Evolutionary conservation across 2,888 invertebrate species (phyloP).

Genomic region (Protonemura montana): DNA sequence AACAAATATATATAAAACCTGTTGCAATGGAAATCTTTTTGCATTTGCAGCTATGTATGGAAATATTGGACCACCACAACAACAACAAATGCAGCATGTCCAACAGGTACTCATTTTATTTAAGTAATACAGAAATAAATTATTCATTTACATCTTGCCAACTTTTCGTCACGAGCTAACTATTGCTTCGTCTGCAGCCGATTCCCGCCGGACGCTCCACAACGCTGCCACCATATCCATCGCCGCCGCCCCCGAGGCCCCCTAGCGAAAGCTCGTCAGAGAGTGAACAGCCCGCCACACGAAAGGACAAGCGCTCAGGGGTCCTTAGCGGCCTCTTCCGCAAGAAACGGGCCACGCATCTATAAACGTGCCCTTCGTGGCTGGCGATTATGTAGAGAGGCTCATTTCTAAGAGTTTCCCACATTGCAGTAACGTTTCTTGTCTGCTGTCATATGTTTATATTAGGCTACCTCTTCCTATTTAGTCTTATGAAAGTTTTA

Average conservation of each 20-base stretch:
- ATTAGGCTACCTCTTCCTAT: slow-evolving; percentile 7
- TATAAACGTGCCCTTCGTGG: slow-evolving; percentile 48
- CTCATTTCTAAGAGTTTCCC: background rate
- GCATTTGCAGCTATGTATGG: slow-evolving; percentile 36
- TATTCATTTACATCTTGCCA: background rate
- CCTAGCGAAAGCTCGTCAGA: slow-evolving; percentile 57
- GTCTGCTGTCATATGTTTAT: slow-evolving; percentile 13
- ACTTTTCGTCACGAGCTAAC: too few species aligned
- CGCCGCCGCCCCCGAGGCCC: slow-evolving; percentile 48
- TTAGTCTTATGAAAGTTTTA: background rate
- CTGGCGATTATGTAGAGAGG: background rate
- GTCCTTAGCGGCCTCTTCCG: slow-evolving; percentile 55
- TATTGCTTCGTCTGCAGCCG: background rate
- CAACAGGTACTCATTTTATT: slow-evolving; percentile 8
- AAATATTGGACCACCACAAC: slow-evolving; percentile 36
- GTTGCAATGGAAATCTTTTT: too few species aligned
- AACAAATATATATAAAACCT: too few species aligned
- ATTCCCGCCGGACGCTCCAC: slow-evolving; percentile 31
- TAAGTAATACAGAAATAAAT: background rate
- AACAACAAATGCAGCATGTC: slow-evolving; percentile 3
- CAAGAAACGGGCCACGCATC: slow-evolving; percentile 54
- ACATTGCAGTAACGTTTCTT: background rate
- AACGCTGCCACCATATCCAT: slow-evolving; percentile 39
- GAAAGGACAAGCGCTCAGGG: slow-evolving; percentile 54
- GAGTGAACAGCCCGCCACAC: slow-evolving; percentile 54